These are phyloP conservation scores for Lamprotornis superbus DNA, from an alignment of 2,113 vertebrate genomes.

Conservation along the genomic window DNA sequence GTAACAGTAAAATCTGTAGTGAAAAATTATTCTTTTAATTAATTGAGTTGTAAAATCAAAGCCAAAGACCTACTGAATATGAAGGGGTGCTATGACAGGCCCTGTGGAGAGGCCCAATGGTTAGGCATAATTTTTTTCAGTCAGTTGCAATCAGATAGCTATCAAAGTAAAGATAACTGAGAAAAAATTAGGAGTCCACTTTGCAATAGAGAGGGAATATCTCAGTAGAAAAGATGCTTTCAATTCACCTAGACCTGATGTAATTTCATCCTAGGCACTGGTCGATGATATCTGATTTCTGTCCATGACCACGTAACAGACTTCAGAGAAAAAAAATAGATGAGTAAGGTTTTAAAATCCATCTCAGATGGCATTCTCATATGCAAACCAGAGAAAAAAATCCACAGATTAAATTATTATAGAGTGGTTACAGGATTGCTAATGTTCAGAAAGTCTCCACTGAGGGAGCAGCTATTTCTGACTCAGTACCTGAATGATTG, in stretches of 20 bases:
- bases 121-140: not conserved
- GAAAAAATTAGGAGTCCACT: not conserved
- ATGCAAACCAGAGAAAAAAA: not conserved
- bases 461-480: not conserved
- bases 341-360: not conserved
- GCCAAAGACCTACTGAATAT: not conserved
- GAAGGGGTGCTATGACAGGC: not conserved
- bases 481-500: not conserved
- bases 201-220: not conserved
- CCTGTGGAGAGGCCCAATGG: not conserved
- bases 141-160: not conserved
- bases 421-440: not conserved
- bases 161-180: not conserved
- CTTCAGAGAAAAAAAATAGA: not conserved
- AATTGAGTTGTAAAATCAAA: not conserved
- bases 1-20: not conserved
- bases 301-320: not conserved
- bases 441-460: not conserved
- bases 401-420: not conserved
- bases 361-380: not conserved
- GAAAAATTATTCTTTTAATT: not conserved
- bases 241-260: not conserved
- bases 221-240: not conserved
- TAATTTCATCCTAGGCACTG: not conserved
- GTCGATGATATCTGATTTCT: not conserved